Conservation (phyloP, 2,113 vertebrate species). For the Neotragus pygmaeus region DNA sequence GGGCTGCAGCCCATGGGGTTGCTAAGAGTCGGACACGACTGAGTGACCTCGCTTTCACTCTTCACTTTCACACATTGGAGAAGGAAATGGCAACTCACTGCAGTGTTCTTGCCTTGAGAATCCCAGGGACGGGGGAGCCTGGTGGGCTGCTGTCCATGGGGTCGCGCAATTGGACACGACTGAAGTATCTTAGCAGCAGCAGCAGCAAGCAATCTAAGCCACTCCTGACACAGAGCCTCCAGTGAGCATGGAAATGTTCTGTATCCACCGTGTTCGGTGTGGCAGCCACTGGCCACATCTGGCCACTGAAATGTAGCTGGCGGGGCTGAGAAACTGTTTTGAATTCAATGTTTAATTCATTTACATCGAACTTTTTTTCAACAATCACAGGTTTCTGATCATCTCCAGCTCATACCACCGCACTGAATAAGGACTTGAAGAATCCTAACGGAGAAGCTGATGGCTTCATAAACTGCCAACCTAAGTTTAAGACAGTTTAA, state of each 20-base stretch:
- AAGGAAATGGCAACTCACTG: too few relatives aligned
- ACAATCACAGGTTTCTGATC: neutral
- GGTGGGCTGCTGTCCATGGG: too few relatives aligned
- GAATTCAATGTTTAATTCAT: neutral
- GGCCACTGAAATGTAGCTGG: neutral
- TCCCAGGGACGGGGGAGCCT: too few relatives aligned
- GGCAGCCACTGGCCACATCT: neutral
- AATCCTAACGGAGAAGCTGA: neutral
- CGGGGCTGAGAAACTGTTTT: neutral
- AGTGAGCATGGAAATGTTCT: neutral
- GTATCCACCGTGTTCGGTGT: neutral
- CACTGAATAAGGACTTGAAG: neutral
- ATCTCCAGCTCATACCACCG: neutral
- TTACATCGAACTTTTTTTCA: neutral
- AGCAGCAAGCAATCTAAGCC: neutral
- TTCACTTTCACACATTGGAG: too few relatives aligned
- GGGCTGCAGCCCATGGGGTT: too few relatives aligned
- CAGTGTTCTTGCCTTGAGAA: too few relatives aligned
- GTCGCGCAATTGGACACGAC: too few relatives aligned
- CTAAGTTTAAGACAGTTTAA: neutral
- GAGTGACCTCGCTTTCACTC: too few relatives aligned
- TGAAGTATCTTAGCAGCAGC: too few relatives aligned
- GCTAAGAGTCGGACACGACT: too few relatives aligned
- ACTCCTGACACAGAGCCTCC: neutral
- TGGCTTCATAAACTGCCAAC: neutral